Conservation (phyloP, 2,797 vertebrate genomes). For the Parauchenoglanis punctatus region DNA sequence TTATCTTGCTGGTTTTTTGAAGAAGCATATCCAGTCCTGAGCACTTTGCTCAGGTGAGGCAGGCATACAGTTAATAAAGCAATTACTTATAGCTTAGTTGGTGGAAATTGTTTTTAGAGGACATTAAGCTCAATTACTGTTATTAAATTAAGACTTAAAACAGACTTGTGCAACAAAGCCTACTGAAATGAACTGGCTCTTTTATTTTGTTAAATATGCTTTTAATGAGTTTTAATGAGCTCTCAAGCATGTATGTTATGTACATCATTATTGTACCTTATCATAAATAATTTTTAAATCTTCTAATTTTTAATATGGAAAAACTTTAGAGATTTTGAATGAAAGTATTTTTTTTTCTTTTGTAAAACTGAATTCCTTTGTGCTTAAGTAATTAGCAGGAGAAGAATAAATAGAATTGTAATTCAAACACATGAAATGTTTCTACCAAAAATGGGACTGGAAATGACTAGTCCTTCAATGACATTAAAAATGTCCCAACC, state of each 20-base stretch:
- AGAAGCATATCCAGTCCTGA: background rate
- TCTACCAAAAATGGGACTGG: background rate
- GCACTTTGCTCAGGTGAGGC: background rate
- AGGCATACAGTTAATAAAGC: background rate
- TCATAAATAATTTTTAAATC: background rate
- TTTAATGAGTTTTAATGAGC: background rate
- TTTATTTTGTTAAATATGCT: background rate
- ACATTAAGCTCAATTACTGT: background rate
- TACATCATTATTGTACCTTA: background rate
- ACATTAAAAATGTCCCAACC: conserved; percentile 32
- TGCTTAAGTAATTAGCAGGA: background rate
- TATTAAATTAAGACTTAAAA: background rate
- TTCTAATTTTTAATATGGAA: background rate
- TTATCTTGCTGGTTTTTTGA: background rate
- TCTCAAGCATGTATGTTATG: background rate
- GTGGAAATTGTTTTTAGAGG: background rate
- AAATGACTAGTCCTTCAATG: background rate
- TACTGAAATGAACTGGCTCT: background rate
- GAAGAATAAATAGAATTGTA: background rate
- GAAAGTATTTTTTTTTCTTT: background rate
- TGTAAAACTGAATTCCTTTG: background rate
- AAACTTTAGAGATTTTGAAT: background rate
- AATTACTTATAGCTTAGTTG: background rate
- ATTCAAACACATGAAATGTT: background rate
- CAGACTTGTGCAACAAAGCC: background rate